Conservation (phyloP, 2,888 invertebrate genomes). For the Onchidella celtica region DNA sequence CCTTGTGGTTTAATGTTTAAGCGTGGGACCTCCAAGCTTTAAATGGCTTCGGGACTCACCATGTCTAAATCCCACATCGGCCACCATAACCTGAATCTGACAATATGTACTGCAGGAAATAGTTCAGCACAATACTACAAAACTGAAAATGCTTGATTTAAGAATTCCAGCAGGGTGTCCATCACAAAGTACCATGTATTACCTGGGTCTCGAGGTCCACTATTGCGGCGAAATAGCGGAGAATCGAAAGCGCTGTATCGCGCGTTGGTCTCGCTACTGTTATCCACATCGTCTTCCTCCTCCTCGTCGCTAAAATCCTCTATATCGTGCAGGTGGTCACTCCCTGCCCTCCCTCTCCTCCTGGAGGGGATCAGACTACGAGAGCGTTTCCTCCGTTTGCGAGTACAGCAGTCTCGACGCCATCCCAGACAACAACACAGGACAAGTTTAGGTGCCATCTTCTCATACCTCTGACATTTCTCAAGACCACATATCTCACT, state of each 20-base stretch:
- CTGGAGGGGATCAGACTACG: conserved; percentile 42
- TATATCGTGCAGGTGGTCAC: background rate
- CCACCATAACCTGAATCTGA: too few species aligned
- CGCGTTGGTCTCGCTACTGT: background rate
- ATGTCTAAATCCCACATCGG: too few species aligned
- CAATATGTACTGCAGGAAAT: too few species aligned
- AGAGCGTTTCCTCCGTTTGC: conserved; percentile 28
- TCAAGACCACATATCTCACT: too few species aligned
- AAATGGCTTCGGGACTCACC: too few species aligned
- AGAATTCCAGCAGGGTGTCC: background rate
- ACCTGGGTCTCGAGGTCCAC: conserved; percentile 27
- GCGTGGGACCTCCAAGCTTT: too few species aligned
- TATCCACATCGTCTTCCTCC: conserved; percentile 37
- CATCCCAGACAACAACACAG: conserved; percentile 42
- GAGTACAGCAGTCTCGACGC: conserved; percentile 36
- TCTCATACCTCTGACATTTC: background rate
- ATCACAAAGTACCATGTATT: too few species aligned
- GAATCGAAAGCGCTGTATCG: conserved; percentile 41
- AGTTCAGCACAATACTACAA: background rate
- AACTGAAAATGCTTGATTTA: background rate
- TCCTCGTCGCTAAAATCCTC: conserved; percentile 27
- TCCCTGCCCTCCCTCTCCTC: background rate
- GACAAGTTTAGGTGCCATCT: conserved; percentile 30
- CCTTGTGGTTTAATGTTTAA: too few species aligned
- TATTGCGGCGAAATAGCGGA: conserved; percentile 34